Base-by-base conservation (phyloP, 1,140 invertebrate genomes). In the Pomacea maculata region DNA sequence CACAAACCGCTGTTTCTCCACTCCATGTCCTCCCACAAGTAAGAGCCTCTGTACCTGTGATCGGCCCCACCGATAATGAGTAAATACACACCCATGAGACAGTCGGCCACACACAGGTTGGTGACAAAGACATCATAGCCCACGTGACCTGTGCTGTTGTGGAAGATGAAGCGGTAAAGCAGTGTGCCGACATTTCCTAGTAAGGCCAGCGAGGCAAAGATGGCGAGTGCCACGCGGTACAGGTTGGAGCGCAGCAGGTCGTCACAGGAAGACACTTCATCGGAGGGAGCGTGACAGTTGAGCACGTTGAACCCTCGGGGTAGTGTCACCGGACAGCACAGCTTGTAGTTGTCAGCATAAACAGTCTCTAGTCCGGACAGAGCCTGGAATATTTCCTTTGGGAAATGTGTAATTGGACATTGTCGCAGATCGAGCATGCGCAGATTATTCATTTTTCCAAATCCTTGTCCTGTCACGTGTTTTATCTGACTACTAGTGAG, bases 31-130 rank as follows among this genome's bases (percentile, higher is more conserved):
- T 86, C 65, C 34, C 78, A 80, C 10, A 83, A 70, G 68, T 88
- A 88, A 19, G 57, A 21, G 19, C 85, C 85, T 17, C 82, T 71
- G 70, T 83, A 87, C 21, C 65, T 34, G 14, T 72, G 55, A 67
- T 88, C 87, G 8, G 83, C 83, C 15, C 79, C 57, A 15, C 84
- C 87, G 57, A 88, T 86, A 8, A 88, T 83, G 1, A 83, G 57
- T 61, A 88, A 54, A 74, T 87, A 88, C 21, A 88, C 54, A 0
- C 87, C 87, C 87, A 87, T 88, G 34, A 86, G 73, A 19, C 85
- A 78, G 74, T 88, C 87, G 34, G 86, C 83, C 25, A 86, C 29
- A 29, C 83, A 81, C 25, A 88, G 78, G 82, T 87, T 86, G 12
- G 83, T 78, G 34, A 86, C 80, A 14, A 86, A 82, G 10, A 81